Evolutionary conservation across 1,140 invertebrate species (phyloP).

Genomic region (Atta cephalotes): DNA sequence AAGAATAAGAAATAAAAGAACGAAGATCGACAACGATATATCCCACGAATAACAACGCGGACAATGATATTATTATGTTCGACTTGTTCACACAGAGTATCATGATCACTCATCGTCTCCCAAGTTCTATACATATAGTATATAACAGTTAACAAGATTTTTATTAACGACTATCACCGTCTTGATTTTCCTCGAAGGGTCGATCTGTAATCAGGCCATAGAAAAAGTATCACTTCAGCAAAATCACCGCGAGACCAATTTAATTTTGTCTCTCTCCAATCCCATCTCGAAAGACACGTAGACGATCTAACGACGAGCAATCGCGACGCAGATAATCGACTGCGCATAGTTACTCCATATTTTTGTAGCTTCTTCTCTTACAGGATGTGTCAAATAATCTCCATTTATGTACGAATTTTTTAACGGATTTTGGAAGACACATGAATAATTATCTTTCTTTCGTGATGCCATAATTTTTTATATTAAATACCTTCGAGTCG

Average conservation of each 20-base stretch:
- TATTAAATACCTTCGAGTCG: not conserved
- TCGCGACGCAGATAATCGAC: slow-evolving; percentile 41
- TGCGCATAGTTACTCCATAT: not conserved
- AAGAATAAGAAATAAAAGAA: not conserved
- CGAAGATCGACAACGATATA: not conserved
- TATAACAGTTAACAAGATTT: not conserved
- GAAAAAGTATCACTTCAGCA: not conserved
- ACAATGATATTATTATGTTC: slow-evolving; percentile 43
- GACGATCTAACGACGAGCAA: slow-evolving; percentile 25
- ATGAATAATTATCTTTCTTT: not conserved
- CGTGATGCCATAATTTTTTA: not conserved
- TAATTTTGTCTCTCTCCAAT: slow-evolving; percentile 48
- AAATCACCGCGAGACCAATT: slow-evolving; percentile 8
- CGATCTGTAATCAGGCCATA: not conserved
- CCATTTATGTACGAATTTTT: not conserved
- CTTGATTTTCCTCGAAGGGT: not conserved
- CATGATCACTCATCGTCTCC: not conserved
- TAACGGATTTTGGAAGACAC: not conserved
- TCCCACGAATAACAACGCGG: slow-evolving; percentile 18
- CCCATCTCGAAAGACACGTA: slow-evolving; percentile 19
- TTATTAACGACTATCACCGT: too few species aligned
- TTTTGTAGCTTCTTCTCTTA: slow-evolving; percentile 5
- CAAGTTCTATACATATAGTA: not conserved
- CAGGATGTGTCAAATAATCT: slow-evolving; percentile 23
- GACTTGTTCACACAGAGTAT: not conserved